These are phyloP conservation scores for Lasioglossum vierecki DNA, from an alignment of 2,888 invertebrate species.

Conservation along the genomic window DNA sequence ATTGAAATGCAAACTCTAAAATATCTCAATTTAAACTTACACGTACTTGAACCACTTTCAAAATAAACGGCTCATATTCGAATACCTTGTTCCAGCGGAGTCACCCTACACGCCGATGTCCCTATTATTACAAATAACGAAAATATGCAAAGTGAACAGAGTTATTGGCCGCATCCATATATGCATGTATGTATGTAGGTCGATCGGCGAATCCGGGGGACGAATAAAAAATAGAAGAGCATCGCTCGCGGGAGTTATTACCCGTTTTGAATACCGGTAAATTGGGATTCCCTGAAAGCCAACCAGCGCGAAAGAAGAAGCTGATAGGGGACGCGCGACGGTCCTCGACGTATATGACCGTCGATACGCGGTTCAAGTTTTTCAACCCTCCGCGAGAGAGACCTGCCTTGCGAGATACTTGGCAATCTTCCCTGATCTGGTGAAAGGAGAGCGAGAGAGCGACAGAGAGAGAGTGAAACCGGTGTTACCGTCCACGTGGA, in stretches of 20 bases:
- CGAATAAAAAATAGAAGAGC: constrained; percentile 33
- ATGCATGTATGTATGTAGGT: constrained; percentile 25
- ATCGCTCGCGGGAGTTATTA: constrained; percentile 38
- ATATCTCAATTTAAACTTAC: too few relatives aligned
- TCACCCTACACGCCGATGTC: neutral
- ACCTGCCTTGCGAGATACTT: constrained; percentile 34
- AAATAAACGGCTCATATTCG: too few relatives aligned
- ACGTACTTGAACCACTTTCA: too few relatives aligned
- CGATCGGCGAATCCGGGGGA: constrained; percentile 12
- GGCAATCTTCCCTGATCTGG: constrained; percentile 53
- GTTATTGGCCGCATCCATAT: constrained; percentile 18
- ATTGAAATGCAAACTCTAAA: too few relatives aligned
- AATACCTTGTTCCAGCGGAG: too few relatives aligned
- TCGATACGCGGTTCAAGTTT: constrained; percentile 54
- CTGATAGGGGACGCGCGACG: constrained; percentile 60
- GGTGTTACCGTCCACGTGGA: neutral
- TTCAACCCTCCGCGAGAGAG: constrained; percentile 30
- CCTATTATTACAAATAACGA: neutral
- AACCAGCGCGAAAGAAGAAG: constrained; percentile 28
- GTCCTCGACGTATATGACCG: constrained; percentile 55
- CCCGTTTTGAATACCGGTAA: constrained; percentile 49
- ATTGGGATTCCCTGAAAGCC: constrained; percentile 26
- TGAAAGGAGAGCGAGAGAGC: neutral
- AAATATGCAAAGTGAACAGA: neutral
- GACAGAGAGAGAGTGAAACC: constrained; percentile 8